Percentiles rank a stretch among this genome's conserved stretches.
Conservation (phyloP, 1,140 invertebrate species). For the Acyrthosiphon pisum region DNA sequence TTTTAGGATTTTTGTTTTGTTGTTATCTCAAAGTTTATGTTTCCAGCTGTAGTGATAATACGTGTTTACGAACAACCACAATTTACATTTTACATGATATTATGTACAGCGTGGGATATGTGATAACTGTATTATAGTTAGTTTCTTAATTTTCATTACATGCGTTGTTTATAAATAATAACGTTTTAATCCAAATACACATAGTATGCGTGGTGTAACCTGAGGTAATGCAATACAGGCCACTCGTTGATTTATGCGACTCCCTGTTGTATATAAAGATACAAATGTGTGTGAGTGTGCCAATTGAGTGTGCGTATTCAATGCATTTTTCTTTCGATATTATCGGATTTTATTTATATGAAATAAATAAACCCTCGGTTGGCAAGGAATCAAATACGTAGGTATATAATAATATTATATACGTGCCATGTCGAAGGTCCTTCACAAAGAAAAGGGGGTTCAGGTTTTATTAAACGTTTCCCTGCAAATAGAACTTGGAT, state of each 20-base stretch:
- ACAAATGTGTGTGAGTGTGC: not conserved
- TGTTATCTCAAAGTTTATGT: not conserved
- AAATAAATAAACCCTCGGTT: conserved; percentile 18
- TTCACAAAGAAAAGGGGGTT: not conserved
- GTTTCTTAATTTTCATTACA: not conserved
- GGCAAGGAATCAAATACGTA: not conserved
- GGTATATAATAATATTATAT: not conserved
- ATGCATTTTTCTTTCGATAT: conserved; percentile 16
- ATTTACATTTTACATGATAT: not conserved
- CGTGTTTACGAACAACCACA: not conserved
- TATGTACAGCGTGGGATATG: not conserved
- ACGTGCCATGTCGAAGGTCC: not conserved
- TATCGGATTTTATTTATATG: conserved; percentile 12
- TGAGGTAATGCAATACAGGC: not conserved
- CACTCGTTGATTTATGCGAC: not conserved
- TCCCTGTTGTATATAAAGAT: not conserved
- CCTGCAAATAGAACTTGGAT: not conserved
- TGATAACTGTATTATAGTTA: not conserved
- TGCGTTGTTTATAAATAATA: not conserved
- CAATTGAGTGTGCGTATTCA: not conserved
- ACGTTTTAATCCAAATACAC: not conserved
- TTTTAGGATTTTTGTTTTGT: not conserved
- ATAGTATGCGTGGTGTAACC: not conserved
- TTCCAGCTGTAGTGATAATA: not conserved
- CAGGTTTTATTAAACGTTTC: conserved; percentile 9